Evolutionary conservation across 2,113 vertebrate genomes (phyloP), one percentile per base, ranked within the genome.

Genomic region (Ophiodon elongatus): DNA sequence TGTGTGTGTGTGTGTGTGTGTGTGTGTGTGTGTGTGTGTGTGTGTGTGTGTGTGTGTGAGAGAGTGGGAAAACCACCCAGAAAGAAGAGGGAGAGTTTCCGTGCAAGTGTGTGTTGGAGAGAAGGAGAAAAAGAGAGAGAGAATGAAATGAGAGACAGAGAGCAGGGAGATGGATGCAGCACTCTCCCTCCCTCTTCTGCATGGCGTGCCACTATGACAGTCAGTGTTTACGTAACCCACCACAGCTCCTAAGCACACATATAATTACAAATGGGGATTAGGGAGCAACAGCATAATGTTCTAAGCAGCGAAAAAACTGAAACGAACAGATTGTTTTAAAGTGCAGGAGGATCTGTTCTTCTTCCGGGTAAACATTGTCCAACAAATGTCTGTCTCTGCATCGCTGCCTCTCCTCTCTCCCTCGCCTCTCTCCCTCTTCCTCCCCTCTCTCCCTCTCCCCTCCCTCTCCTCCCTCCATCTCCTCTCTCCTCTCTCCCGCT

Each of bases 241-340:
- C 77, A 63, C 81, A 80, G 88, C 84, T 88, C 86, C 81, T 86
- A 79, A 91, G 90, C 79, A 87, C 88, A 79, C 91, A 93, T 91
- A 92, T 92, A 94, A 94, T 93, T 94, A 94, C 92, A 91, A 90
- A 89, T 85, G 85, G 88, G 90, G 91, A 93, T 91, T 93, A 93
- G 87, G 81, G 88, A 87, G 75, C 80, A 60, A 81, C 73, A 19
- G 80, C 73, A 69, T 67, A 82, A 87, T 89, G 84, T 89, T 88
- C 85, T 59, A 57, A 89, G 84, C 73, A 71, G 79, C 17, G 21
- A 57, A 80, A 81, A 83, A 89, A 85, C 72, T 3, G 78, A 86
- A 89, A 88, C 33, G 65, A 93, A 65, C 84, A 87, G 84, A 91
- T 91, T n/a, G 50, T 90, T 91, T 83, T 81, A 83, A 86, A 92